Evolutionary conservation across 2,888 invertebrate genomes (phyloP), one percentile per base, ranked within the genome.

Genomic region (Mythimna loreyi): DNA sequence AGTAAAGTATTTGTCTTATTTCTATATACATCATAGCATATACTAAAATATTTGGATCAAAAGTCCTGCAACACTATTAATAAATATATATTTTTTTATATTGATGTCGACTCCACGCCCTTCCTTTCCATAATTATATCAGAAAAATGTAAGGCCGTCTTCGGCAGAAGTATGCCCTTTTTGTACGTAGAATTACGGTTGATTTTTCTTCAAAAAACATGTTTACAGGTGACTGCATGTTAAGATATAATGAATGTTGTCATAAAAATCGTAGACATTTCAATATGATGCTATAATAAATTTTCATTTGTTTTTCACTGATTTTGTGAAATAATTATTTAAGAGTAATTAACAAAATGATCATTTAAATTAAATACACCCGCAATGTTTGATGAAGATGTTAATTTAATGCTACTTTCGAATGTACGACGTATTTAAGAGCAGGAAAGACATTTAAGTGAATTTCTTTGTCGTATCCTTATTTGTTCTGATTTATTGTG

Each of bases 81-180:
- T 19, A 30, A 21, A 28, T 28, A 50, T 33, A 13, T 4, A 36
- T 33, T 19, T 30, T 16, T 23, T 40, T 47, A 50, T 25, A 47
- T 21, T 19, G 7, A 63, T 69, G 62, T 53, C 86, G 64, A 77
- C 88, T 87, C 86, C 33, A 83, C 30, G 8, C 19, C 65, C 59
- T 57, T 60, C 78, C 52, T 69, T 70, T 81, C 67, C 80, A 82
- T 86, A 85, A 83, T 81, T 82, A 82, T 84, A 83, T 75, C 82
- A 87, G 84, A 88, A 87, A 86, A 87, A 85, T 86, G 76, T 80
- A 82, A 83, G 73, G 71, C 75, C 73, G 66, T 76, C 75, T 72
- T 78, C 67, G 80, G 72, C 74, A 84, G 73, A 86, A 85, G 83
- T 83, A 83, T 81, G 74, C 68, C 33, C 80, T 83, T 84, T 82